Percentiles rank a stretch among this genome's conserved stretches.
These are phyloP conservation scores for Prunella strophiata DNA, from an alignment of 2,797 vertebrate species.

Conservation along the genomic window DNA sequence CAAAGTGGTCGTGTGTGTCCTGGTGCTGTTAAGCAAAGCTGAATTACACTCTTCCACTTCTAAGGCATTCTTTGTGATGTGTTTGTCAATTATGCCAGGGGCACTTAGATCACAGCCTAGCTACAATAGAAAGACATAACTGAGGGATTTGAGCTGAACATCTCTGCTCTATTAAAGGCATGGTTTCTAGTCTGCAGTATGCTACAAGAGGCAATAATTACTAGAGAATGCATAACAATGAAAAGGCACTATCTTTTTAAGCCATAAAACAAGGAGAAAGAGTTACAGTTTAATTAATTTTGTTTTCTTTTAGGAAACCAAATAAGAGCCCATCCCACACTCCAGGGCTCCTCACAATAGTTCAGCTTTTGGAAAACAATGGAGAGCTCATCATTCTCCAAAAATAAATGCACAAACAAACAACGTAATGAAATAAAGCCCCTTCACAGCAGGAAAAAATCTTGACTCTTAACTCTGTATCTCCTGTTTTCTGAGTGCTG, in stretches of 20 bases:
- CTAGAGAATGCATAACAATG: conserved; percentile 26
- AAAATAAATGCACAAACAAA: conserved; percentile 61
- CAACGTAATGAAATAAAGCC: conserved; percentile 49
- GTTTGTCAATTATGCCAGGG: background rate
- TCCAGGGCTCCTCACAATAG: conserved; percentile 6
- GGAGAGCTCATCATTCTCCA: conserved; percentile 40
- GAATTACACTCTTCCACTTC: background rate
- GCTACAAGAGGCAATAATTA: conserved; percentile 40
- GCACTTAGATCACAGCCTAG: background rate
- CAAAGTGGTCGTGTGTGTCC: background rate
- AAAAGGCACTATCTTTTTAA: conserved; percentile 44
- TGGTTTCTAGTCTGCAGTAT: background rate
- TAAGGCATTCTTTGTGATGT: background rate
- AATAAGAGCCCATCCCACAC: conserved; percentile 12
- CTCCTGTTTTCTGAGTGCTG: background rate
- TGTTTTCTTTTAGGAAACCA: conserved; percentile 49
- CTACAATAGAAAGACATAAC: background rate
- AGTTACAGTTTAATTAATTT: conserved; percentile 55
- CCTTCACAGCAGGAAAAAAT: conserved; percentile 27
- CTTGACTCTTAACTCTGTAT: conserved; percentile 12
- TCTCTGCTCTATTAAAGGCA: background rate
- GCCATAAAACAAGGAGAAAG: conserved; percentile 34
- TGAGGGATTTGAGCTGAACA: background rate
- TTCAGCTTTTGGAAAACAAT: conserved; percentile 42
- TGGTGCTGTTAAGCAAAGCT: background rate